Evolutionary conservation across 2,797 vertebrate genomes (phyloP).

Genomic region (Pogoniulus pusillus): DNA sequence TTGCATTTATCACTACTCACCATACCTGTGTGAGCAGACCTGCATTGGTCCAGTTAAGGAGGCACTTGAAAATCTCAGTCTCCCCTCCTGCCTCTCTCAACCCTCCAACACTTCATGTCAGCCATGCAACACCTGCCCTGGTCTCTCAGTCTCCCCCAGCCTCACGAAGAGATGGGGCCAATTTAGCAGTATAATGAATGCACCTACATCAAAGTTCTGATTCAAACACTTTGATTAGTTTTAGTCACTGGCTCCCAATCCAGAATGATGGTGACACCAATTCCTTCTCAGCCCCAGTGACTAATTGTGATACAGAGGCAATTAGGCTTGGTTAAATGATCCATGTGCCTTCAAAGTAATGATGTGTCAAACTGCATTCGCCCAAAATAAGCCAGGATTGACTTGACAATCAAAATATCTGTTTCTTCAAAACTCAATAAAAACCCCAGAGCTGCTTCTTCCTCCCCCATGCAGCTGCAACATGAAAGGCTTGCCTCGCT

Average conservation of each 20-base stretch:
- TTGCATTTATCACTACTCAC: background rate
- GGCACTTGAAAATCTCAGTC: background rate
- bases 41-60: background rate
- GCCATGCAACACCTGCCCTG: background rate
- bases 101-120: background rate
- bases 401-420: slow-evolving; percentile 49
- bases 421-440: slow-evolving; percentile 56
- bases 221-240: slow-evolving; percentile 48
- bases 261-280: slow-evolving; percentile 33
- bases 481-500: background rate
- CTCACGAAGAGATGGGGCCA: background rate
- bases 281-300: slow-evolving; percentile 39
- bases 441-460: background rate
- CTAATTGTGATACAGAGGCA: slow-evolving; percentile 65
- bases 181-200: slow-evolving; percentile 33
- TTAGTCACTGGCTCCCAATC: slow-evolving; percentile 35
- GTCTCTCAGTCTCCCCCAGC: background rate
- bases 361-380: slow-evolving; percentile 27
- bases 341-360: slow-evolving; percentile 52
- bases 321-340: slow-evolving; percentile 70
- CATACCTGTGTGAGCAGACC: background rate
- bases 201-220: background rate
- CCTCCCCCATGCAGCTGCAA: background rate
- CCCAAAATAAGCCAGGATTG: slow-evolving; percentile 56
- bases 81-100: background rate